Conservation (phyloP, 2,797 vertebrate genomes). For the Alectoris magna region DNA sequence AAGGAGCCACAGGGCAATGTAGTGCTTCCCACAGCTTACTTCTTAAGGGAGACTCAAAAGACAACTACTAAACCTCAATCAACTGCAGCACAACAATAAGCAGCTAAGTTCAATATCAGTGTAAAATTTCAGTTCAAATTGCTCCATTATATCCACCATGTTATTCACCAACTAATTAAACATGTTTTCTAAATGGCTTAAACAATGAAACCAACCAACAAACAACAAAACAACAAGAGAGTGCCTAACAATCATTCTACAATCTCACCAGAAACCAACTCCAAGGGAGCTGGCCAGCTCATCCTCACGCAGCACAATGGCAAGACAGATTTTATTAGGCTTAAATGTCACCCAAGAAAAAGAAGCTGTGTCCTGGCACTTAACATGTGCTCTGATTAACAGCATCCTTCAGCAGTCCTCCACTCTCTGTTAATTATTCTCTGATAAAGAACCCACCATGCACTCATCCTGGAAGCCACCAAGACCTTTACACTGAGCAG, state of each 20-base stretch:
- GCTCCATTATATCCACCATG: background rate
- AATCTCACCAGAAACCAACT: rapidly evolving
- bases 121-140: background rate
- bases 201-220: background rate
- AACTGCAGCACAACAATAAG: rapidly evolving
- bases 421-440: background rate
- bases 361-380: background rate
- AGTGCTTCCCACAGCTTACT: background rate
- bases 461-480: background rate
- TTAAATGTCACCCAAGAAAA: background rate
- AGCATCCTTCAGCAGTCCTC: background rate
- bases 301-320: background rate
- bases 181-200: rapidly evolving
- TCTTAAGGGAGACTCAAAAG: rapidly evolving
- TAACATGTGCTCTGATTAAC: background rate
- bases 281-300: background rate
- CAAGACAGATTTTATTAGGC: background rate
- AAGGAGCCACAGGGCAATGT: background rate
- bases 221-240: background rate
- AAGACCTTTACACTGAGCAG: background rate
- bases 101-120: background rate
- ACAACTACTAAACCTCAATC: background rate
- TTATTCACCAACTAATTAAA: background rate
- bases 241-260: rapidly evolving
- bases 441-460: background rate